phyloP scores from a whole-genome alignment of 2,113 vertebrate species.

The Cettia cetti region DNA sequence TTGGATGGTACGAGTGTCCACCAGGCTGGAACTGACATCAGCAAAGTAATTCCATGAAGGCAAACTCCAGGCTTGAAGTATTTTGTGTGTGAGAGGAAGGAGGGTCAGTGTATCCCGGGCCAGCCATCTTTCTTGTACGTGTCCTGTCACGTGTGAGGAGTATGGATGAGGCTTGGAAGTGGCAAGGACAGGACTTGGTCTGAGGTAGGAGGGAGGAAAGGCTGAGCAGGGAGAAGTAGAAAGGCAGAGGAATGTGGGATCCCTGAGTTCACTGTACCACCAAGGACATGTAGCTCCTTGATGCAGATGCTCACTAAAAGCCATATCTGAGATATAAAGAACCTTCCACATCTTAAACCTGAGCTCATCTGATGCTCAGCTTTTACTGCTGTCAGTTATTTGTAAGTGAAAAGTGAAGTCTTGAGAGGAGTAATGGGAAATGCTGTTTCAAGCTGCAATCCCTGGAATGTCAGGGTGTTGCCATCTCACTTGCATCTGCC shows the following conservation, averaged over 20 bases:
- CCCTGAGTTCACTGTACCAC: background rate
- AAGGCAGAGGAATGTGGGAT: background rate
- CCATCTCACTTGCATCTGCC: background rate
- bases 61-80: background rate
- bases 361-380: background rate
- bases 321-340: background rate
- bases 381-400: background rate
- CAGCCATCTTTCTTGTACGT: background rate
- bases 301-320: background rate
- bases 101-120: background rate
- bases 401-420: background rate
- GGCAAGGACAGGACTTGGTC: slow-evolving; percentile 11
- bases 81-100: background rate
- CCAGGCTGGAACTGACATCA: background rate
- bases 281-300: background rate
- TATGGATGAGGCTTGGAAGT: background rate
- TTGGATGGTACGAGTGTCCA: background rate
- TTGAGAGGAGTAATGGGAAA: background rate
- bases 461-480: background rate
- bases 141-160: background rate
- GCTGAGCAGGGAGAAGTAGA: background rate
- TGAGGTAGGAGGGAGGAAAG: background rate
- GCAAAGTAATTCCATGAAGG: background rate
- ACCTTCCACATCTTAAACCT: background rate
- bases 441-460: background rate